These are phyloP conservation scores for Prolemur simus DNA, from an alignment of 2,113 vertebrate species.

Conservation along the genomic window DNA sequence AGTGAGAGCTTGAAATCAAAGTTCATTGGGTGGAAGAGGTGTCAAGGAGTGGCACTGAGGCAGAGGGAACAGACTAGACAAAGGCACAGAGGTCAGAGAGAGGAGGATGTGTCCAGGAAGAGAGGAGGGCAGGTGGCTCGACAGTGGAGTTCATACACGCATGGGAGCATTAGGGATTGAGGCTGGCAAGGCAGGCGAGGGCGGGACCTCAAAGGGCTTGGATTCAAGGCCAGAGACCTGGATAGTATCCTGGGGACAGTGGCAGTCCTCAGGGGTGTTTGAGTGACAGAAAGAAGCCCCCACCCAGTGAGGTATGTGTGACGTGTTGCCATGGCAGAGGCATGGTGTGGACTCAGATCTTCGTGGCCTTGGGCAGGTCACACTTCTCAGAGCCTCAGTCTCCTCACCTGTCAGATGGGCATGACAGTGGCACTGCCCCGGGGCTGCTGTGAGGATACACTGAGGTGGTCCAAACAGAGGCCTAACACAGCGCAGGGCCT, in stretches of 20 bases:
- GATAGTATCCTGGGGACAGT: not conserved
- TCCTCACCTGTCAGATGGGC: not conserved
- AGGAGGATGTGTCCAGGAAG: fast-evolving
- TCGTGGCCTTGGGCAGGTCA: fast-evolving
- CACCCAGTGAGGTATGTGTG: fast-evolving
- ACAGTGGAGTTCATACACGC: not conserved
- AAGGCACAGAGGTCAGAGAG: not conserved
- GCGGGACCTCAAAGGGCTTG: fast-evolving
- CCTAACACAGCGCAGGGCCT: fast-evolving
- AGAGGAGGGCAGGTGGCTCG: fast-evolving
- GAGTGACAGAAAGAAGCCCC: not conserved
- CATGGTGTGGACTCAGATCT: not conserved
- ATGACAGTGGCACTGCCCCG: fast-evolving
- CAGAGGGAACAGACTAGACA: not conserved
- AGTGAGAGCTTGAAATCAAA: not conserved
- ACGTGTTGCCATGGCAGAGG: fast-evolving
- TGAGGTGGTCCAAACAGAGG: not conserved
- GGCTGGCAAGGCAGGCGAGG: not conserved
- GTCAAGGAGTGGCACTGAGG: not conserved
- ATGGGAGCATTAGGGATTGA: fast-evolving
- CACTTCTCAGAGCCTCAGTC: not conserved
- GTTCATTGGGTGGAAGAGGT: not conserved
- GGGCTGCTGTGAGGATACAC: fast-evolving
- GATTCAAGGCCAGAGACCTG: not conserved
- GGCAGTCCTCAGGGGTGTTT: not conserved